These are phyloP conservation scores for Saturnia pavonia DNA, from an alignment of 2,888 invertebrate genomes.

Conservation along the genomic window DNA sequence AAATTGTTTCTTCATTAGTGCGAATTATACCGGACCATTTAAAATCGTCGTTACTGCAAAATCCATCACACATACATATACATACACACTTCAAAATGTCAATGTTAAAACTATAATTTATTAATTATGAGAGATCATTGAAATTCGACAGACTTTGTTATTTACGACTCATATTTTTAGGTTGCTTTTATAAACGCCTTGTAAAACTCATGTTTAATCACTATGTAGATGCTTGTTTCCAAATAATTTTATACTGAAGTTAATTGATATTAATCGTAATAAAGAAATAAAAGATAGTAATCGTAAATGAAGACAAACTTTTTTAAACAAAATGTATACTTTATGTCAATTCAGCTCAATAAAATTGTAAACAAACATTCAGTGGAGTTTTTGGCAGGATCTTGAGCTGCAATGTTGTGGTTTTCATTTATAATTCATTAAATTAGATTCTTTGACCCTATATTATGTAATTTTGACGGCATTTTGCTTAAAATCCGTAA, in stretches of 20 bases:
- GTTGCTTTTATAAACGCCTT: neutral
- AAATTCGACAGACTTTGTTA: slow-evolving; percentile 42
- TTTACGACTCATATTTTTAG: neutral
- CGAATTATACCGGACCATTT: slow-evolving; percentile 37
- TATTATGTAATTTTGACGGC: too few relatives aligned
- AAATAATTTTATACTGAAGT: neutral
- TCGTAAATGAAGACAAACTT: neutral
- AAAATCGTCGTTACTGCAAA: slow-evolving; percentile 47
- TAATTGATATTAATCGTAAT: neutral
- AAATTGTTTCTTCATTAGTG: neutral
- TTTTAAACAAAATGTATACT: neutral
- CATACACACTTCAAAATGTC: slow-evolving; percentile 62
- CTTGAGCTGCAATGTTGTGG: too few relatives aligned
- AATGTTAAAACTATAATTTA: slow-evolving; percentile 50
- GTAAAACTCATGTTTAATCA: neutral
- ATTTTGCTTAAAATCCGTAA: too few relatives aligned
- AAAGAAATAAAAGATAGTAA: too few relatives aligned
- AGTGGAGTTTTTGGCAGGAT: too few relatives aligned
- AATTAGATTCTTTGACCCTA: too few relatives aligned
- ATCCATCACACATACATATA: too few relatives aligned
- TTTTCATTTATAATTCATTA: too few relatives aligned
- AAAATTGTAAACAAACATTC: neutral
- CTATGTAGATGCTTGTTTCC: neutral
- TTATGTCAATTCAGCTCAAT: neutral
- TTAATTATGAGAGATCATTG: slow-evolving; percentile 50